Base-by-base conservation (phyloP, 2,797 vertebrate genomes). In the Esox lucius region DNA sequence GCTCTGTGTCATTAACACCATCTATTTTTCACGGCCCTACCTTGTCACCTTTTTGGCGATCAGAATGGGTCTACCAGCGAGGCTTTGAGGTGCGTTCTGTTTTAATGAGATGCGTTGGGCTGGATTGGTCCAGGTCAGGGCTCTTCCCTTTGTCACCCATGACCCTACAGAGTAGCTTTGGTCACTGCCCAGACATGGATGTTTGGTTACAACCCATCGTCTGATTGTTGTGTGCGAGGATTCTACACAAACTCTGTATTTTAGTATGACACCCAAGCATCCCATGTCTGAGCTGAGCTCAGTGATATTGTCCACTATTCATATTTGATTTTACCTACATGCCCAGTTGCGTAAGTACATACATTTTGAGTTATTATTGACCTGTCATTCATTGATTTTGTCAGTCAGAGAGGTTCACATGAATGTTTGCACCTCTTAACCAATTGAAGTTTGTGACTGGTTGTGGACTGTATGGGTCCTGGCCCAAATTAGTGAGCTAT, bases 21-120 rank as follows among this genome's bases (percentile, higher is more conserved):
- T 86, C 78, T 86, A 81, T 88, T 87, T 88, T 85, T 84, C 83
- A 82, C 85, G 74, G 75, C 51, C 48, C 73, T 80, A 73, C 33
- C 76, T n/a, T 82, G 56, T 61, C n/a, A 24, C 56, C 56, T 75
- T 83, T 75, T 82, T 51, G 48, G 71, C 75, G 68, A 75, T 67
- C 72, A 79, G 70, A 59, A 62, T 39, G 26, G 68, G 33, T 35
- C 33, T 39, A 68, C 39, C 33, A 46, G 7, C 68, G 28, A 65
- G 66, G 39, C 11, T 3, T 17, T 67, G 28, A 39, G 8, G 28
- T 65, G 62, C 16, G 17, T 19, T 31, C 17, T 19, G 39, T n/a
- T 42, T 5, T 19, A 12, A 68, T 22, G 39, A 8, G 35, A 24
- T 68, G 35, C 9, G 11, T 8, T 22, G 22, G n/a, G 53, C 53